Conservation (phyloP, 2,888 invertebrate species). For the Cephus pygmeus region DNA sequence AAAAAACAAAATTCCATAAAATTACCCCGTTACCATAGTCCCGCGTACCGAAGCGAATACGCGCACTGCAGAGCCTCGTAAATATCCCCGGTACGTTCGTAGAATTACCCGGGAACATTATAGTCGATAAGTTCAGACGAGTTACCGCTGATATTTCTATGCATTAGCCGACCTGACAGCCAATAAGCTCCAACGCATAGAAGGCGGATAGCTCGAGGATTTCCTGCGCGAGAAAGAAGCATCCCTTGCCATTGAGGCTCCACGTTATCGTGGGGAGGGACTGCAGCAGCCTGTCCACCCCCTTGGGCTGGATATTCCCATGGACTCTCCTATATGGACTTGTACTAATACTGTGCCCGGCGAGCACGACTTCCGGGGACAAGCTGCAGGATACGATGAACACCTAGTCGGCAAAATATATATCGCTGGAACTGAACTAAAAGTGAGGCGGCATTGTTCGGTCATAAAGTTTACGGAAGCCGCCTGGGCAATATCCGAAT, state of each 20-base stretch:
- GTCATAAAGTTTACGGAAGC: conserved; percentile 39
- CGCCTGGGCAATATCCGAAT: conserved; percentile 37
- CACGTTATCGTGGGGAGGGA: neutral
- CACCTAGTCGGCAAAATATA: conserved; percentile 1
- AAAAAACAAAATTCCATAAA: neutral
- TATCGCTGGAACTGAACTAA: conserved; percentile 17
- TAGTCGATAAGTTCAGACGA: neutral
- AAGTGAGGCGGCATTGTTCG: conserved; percentile 37
- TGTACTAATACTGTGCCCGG: neutral
- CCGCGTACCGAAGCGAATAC: neutral
- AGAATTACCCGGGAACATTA: neutral
- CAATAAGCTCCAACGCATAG: neutral
- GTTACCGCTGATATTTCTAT: neutral
- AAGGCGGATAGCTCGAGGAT: neutral
- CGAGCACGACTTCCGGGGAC: neutral
- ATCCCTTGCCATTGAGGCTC: neutral
- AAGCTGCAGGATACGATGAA: neutral
- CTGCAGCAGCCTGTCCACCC: neutral
- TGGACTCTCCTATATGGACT: neutral
- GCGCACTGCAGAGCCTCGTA: neutral
- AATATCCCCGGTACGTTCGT: neutral
- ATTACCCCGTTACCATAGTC: neutral
- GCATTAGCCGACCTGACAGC: neutral
- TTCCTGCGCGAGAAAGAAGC: neutral
- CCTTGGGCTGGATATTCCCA: neutral